Conservation (phyloP, 2,888 invertebrate genomes). For the Drosophila meridiana region DNA sequence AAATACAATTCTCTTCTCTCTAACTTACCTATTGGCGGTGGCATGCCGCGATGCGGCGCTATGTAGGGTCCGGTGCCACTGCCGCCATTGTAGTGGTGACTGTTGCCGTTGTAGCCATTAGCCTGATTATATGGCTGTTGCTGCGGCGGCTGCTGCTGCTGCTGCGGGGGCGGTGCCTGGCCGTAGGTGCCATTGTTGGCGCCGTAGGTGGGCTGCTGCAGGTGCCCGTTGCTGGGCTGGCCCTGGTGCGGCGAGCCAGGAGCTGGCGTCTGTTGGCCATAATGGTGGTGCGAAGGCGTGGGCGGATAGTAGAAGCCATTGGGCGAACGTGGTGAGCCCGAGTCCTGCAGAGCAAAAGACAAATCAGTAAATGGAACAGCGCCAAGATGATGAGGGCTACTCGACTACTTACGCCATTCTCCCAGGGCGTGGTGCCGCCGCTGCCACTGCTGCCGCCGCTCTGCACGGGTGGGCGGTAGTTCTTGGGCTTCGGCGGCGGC, state of each 20-base stretch:
- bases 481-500: conserved; percentile 96
- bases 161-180: conserved; percentile 63
- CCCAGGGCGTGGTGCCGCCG: conserved; percentile 83
- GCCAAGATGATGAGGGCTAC: not conserved
- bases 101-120: conserved; percentile 82
- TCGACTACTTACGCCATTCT: conserved; percentile 85
- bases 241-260: conserved; percentile 82
- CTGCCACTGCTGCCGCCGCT: conserved; percentile 76
- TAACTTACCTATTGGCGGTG: conserved; percentile 82
- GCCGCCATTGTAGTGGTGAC: conserved; percentile 83
- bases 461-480: conserved; percentile 92
- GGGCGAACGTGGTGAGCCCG: conserved; percentile 84
- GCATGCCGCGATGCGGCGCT: conserved; percentile 84
- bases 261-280: conserved; percentile 79
- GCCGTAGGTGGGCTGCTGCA: conserved; percentile 76
- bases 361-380: not conserved
- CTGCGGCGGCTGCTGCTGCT: conserved; percentile 62
- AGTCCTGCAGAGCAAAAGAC: conserved; percentile 75
- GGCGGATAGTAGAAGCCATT: conserved; percentile 85
- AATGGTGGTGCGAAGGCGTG: conserved; percentile 84
- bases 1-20: too few species aligned
- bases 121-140: conserved; percentile 81
- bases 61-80: conserved; percentile 84
- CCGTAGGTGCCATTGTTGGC: conserved; percentile 73
- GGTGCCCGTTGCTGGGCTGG: conserved; percentile 74